A percentile compares a stretch with the other conserved stretches of the same genome.
Conservation (phyloP, 1,140 invertebrate genomes). For the Drosophila arizonae region DNA sequence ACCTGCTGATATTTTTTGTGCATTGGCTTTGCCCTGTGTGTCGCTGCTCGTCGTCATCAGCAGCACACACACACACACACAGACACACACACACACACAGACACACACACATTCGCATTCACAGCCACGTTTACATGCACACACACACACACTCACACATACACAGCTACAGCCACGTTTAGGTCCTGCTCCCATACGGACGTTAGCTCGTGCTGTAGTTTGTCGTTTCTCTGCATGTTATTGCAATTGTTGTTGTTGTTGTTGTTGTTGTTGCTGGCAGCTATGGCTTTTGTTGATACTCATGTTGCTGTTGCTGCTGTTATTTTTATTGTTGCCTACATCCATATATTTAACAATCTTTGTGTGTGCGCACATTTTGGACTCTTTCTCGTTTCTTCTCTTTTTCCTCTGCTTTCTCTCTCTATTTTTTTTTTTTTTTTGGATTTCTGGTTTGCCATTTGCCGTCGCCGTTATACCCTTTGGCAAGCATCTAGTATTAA, state of each 20-base stretch:
- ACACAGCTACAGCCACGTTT: background rate
- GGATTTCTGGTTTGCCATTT: slow-evolving; percentile 44
- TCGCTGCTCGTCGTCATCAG: slow-evolving; percentile 34
- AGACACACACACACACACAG: slow-evolving; percentile 1
- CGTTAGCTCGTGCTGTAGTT: slow-evolving; percentile 15
- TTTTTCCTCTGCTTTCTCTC: too few species aligned
- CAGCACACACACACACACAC: slow-evolving; percentile 8
- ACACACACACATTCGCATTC: background rate
- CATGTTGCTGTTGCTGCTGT: slow-evolving; percentile 28
- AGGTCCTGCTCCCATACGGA: too few species aligned
- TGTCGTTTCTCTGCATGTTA: slow-evolving; percentile 36
- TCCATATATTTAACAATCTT: slow-evolving; percentile 47
- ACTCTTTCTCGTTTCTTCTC: slow-evolving; percentile 26
- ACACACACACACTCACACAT: slow-evolving; percentile 14
- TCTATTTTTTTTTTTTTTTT: background rate
- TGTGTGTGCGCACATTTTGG: slow-evolving; percentile 45
- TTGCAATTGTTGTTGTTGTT: slow-evolving; percentile 36
- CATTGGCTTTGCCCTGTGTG: slow-evolving; percentile 60
- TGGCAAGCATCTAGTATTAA: slow-evolving; percentile 14
- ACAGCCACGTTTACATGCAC: background rate
- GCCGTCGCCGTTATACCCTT: slow-evolving; percentile 22
- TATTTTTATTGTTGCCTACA: slow-evolving; percentile 30
- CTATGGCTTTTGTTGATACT: slow-evolving; percentile 5
- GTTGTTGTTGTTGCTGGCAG: slow-evolving; percentile 17
- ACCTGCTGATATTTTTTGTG: slow-evolving; percentile 65